phyloP scores from a whole-genome alignment of 2,113 vertebrate species.

The Grammomys dolichurus region DNA sequence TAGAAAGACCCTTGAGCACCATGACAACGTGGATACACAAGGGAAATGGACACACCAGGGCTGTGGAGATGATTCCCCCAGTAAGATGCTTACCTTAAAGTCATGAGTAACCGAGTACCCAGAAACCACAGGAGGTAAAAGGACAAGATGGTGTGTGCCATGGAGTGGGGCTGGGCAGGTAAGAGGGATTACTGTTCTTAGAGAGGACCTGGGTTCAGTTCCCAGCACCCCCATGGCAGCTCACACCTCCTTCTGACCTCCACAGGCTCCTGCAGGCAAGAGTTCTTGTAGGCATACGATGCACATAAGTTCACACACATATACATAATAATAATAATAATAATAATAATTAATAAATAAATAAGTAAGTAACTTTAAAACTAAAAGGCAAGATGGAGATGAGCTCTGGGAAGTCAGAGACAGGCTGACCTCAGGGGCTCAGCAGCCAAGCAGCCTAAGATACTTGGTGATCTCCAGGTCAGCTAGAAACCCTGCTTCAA shows the following conservation, averaged over 20 bases:
- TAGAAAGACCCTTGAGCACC: no score
- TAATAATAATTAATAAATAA: neutral
- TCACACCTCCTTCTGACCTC: neutral
- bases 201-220: neutral
- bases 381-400: neutral
- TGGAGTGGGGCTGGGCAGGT: neutral
- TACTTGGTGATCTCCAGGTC: neutral
- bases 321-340: neutral
- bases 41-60: neutral
- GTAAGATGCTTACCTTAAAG: no score
- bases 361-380: neutral
- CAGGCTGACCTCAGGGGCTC: neutral
- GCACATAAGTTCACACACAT: neutral
- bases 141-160: neutral
- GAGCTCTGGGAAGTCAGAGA: neutral
- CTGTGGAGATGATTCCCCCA: no score
- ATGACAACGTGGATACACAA: neutral
- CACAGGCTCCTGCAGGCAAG: neutral
- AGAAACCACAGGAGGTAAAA: neutral
- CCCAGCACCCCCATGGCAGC: neutral
- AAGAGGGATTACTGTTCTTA: neutral
- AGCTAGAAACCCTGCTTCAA: no score
- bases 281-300: neutral
- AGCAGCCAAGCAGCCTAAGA: neutral
- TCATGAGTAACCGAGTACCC: neutral